These are phyloP conservation scores for Bombus huntii DNA, from an alignment of 1,140 invertebrate genomes.

Conservation along the genomic window DNA sequence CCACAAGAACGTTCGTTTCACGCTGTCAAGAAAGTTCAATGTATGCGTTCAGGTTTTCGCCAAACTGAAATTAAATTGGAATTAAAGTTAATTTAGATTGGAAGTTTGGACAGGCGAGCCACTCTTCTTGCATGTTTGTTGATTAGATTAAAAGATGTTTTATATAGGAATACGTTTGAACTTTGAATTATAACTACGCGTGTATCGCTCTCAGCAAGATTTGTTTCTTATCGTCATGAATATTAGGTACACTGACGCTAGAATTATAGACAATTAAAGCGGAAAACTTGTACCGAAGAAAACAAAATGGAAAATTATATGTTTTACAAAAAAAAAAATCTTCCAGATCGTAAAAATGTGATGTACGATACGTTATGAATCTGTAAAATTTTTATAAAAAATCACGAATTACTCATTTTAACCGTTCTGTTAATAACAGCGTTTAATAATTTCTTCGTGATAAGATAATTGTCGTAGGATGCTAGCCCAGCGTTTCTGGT, in stretches of 20 bases:
- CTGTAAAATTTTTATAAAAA: background rate
- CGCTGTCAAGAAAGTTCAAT: background rate
- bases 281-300: no score
- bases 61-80: background rate
- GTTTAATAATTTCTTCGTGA: background rate
- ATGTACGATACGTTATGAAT: no score
- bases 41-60: background rate
- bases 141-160: background rate
- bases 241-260: no score
- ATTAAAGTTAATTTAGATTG: background rate
- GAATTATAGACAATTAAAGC: no score
- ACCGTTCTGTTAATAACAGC: background rate
- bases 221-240: background rate
- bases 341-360: no score
- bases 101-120: background rate
- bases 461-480: background rate
- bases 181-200: background rate
- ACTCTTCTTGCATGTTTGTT: background rate
- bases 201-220: no score
- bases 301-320: background rate
- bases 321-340: background rate
- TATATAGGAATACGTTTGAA: background rate
- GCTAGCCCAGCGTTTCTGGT: background rate
- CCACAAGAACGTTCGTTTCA: conserved; percentile 55
- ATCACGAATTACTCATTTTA: background rate